Percentiles rank a stretch among this genome's conserved stretches.
These are phyloP conservation scores for Python bivittatus DNA, from an alignment of 2,113 vertebrate species.

Conservation along the genomic window DNA sequence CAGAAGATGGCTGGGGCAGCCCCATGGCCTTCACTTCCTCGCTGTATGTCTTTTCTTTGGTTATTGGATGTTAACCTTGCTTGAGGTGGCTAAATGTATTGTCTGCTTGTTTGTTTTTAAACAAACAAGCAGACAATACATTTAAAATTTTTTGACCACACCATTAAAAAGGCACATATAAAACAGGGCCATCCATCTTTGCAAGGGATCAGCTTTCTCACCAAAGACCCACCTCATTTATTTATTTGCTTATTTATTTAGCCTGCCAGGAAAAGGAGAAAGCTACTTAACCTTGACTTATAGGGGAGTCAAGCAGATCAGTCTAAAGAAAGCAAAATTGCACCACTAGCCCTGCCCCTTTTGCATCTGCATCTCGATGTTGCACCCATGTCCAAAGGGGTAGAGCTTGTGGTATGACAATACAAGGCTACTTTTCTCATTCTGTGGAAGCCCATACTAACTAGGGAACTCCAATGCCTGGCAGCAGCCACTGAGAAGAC, in stretches of 20 bases:
- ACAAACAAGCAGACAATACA: neutral
- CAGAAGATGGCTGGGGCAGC: neutral
- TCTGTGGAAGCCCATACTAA: neutral
- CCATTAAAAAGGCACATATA: neutral
- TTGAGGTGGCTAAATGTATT: neutral
- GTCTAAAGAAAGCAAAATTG: neutral
- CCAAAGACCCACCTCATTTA: neutral
- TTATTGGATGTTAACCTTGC: neutral
- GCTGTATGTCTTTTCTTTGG: neutral
- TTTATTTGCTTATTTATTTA: neutral
- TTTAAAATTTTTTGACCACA: neutral
- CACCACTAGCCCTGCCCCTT: neutral
- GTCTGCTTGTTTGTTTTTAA: neutral
- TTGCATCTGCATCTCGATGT: neutral
- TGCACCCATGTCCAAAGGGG: neutral
- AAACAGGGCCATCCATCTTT: neutral
- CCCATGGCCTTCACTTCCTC: neutral
- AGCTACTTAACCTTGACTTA: neutral
- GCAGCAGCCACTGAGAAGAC: neutral
- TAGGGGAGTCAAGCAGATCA: neutral
- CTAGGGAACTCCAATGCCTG: neutral
- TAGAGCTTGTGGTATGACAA: neutral
- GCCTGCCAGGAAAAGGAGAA: neutral
- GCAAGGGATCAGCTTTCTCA: neutral
- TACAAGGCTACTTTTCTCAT: neutral